Evolutionary conservation across 2,888 invertebrate genomes (phyloP).

Genomic region (Balanococcus diminutus): DNA sequence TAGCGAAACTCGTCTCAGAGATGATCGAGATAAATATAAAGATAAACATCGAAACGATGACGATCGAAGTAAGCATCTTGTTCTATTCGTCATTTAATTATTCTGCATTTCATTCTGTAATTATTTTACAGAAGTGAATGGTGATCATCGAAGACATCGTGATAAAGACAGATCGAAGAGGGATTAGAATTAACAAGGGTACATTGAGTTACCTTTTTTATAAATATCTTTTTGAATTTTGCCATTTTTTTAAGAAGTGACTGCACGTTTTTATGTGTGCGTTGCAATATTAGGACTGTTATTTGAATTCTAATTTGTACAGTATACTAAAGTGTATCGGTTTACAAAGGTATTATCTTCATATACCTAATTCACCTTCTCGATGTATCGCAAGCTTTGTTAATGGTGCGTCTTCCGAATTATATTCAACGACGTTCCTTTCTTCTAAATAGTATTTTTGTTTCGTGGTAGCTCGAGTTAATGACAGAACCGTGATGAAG

Average conservation of each 20-base stretch:
- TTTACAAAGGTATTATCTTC: not conserved
- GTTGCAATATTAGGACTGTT: not conserved
- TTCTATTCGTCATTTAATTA: not conserved
- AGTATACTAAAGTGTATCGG: not conserved
- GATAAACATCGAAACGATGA: conserved; percentile 38
- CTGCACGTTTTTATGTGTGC: not conserved
- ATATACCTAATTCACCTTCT: not conserved
- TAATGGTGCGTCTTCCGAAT: not conserved
- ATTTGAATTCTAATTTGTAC: not conserved
- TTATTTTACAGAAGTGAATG: conserved; percentile 16
- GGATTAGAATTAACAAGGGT: conserved; percentile 22
- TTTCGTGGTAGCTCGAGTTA: not conserved
- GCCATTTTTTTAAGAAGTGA: not conserved
- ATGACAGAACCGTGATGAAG: not conserved
- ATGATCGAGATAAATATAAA: conserved; percentile 33
- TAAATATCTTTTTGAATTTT: not conserved
- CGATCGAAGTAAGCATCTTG: not conserved
- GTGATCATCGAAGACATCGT: conserved; percentile 31
- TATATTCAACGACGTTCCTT: not conserved
- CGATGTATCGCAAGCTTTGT: not conserved
- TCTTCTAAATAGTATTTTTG: not conserved
- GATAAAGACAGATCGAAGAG: conserved; percentile 16
- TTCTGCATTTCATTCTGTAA: not conserved
- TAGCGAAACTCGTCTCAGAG: not conserved
- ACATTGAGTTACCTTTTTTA: not conserved